A percentile compares a stretch with the other conserved stretches of the same genome.
phyloP scores from a whole-genome alignment of 1,140 invertebrate species.

The Lepidurus couesii region DNA sequence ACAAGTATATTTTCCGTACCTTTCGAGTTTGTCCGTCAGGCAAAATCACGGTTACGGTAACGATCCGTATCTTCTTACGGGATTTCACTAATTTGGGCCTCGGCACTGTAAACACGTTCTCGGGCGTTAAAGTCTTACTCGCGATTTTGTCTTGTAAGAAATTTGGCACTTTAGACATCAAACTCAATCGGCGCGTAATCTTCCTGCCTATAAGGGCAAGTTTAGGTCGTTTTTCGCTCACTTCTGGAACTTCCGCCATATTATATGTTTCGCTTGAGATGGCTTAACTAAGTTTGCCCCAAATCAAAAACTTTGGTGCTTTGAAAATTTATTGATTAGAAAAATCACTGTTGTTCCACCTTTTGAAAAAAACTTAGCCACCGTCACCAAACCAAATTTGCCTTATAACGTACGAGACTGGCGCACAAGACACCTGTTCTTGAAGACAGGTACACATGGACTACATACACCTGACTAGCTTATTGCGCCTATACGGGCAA shows the following conservation, averaged over 20 bases:
- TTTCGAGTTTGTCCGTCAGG: not conserved
- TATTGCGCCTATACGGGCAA: too few species aligned
- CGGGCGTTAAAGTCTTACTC: not conserved
- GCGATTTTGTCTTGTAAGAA: slow-evolving; percentile 42
- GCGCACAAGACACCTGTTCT: too few species aligned
- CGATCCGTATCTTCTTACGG: slow-evolving; percentile 6
- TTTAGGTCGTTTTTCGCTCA: not conserved
- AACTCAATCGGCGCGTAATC: slow-evolving; percentile 49
- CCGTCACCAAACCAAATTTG: too few species aligned
- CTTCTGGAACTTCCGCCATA: not conserved
- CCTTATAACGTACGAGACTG: too few species aligned
- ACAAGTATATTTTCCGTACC: not conserved
- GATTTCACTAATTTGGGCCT: slow-evolving; percentile 10
- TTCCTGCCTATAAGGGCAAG: slow-evolving; percentile 43
- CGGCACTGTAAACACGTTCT: slow-evolving; percentile 10
- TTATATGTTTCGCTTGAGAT: not conserved
- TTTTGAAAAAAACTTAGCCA: too few species aligned
- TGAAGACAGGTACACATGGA: too few species aligned
- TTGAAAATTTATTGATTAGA: not conserved
- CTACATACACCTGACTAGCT: too few species aligned
- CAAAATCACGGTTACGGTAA: not conserved
- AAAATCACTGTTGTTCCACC: too few species aligned
- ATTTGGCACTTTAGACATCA: slow-evolving; percentile 49
- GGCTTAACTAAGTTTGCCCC: not conserved
- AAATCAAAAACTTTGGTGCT: not conserved